Base-by-base conservation (phyloP, 35 echinoderm and acorn worm genomes). In the Ophiothrix spiculata region DNA sequence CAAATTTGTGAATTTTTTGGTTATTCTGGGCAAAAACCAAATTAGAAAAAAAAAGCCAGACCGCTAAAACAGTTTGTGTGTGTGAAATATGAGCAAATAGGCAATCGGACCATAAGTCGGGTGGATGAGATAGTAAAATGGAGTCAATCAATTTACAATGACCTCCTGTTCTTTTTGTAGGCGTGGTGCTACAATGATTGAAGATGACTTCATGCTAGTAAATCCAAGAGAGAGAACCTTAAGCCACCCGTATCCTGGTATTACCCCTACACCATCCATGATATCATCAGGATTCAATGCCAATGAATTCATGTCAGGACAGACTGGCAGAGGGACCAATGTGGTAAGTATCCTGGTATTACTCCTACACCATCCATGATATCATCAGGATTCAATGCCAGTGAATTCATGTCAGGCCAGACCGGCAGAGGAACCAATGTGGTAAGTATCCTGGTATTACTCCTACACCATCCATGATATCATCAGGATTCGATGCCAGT, bases 151-250 rank as follows among this genome's bases (percentile, higher is more conserved):
- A 39, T n/a, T 0, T 38, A 31, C 12, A 0, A 19, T 38, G 35
- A 29, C 32, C 39, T 40, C 42, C 32, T 21, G 12, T 81, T 81
- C 31, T 39, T 39, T 40, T 1, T 84, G 16, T 19, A 86, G 84
- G 19, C 69, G 69, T 76, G 84, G 84, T 32, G 74, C 23, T 0
- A 86, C 84, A 15, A 21, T 78, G 8, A 77, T 79, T 31, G 94
- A 97, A 45, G 91, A 97, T 77, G 94, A 97, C 17, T 97, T 97
- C 78, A 40, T 97, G 23, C 60, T 97, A 91, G 84, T 97, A 39
- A 87, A 92, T 32, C 89, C 87, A 15, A 56, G 81, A 31, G 87
- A 87, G 25, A 87, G 76, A 54, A 35, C 85, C 8, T 54, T 56
- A 38, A 40, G 80, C 34, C 77, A 86, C 33, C 37, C 49, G 15